These are phyloP conservation scores for Polypterus senegalus DNA, from an alignment of 2,113 vertebrate genomes.

Conservation along the genomic window DNA sequence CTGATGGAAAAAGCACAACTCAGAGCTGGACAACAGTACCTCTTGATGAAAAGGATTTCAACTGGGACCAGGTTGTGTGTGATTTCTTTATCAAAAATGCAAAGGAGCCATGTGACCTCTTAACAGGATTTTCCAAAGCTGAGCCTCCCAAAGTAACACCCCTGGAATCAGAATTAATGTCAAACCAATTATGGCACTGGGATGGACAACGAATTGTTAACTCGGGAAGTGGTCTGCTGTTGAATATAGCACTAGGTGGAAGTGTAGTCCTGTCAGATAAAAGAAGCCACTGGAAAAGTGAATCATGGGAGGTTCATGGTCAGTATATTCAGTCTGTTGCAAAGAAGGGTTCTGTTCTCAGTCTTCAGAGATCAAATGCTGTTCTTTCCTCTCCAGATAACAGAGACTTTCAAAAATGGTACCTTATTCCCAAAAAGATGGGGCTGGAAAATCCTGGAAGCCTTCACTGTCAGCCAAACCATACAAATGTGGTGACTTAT, in stretches of 20 bases:
- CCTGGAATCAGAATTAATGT: neutral
- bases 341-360: neutral
- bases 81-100: constrained; percentile 7
- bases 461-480: constrained; percentile 8
- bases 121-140: constrained; percentile 1
- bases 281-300: neutral
- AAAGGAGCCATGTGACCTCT: constrained; percentile 6
- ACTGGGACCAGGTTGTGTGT: constrained; percentile 5
- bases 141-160: constrained; percentile 3
- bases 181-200: constrained; percentile 10
- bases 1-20: neutral
- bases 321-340: constrained; percentile 7
- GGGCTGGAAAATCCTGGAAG: neutral
- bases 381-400: neutral
- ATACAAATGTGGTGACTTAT: neutral
- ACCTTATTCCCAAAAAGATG: neutral
- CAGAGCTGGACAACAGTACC: neutral
- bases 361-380: neutral
- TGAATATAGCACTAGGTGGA: neutral
- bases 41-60: neutral
- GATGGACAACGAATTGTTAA: constrained; percentile 7
- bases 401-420: neutral
- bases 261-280: constrained; percentile 1
- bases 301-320: neutral
- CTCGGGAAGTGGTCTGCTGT: neutral